Base-by-base conservation (phyloP, 1,140 invertebrate genomes). In the Zelostemma sp. region DNA sequence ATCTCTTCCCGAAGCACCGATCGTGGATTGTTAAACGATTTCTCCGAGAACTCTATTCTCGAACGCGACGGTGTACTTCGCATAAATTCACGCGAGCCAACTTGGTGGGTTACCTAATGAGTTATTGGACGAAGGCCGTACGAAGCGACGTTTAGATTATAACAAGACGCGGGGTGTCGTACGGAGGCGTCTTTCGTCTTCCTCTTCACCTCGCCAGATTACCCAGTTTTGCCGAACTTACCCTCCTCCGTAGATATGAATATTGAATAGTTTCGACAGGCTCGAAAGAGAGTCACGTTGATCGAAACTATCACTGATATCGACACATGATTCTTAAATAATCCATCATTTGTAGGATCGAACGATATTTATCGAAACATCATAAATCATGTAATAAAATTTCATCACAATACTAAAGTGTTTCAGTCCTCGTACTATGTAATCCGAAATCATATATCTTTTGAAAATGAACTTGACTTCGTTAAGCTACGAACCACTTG, bases 1-100 rank as follows among this genome's bases (percentile, higher is more conserved):
- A 9, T 35, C 33, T 35, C 33, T 35, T 35, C 33, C 11, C 33
- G 6, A 1, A 11, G 6, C 33, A 11, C 33, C 33, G 33, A 35
- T 35, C 33, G 33, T n/a, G 33, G 11, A n/a, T n/a, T 9, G 6
- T 35, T 35, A 9, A 35, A 9, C 33, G 33, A 35, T 35, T 35
- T 35, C 33, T 35, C 33, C 33, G 33, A 35, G 33, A 35, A 35
- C 33, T 35, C 33, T 35, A 35, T 35, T 35, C 33, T 35, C 11
- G 33, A 25, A 35, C 33, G 33, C 33, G 33, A 35, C 33, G 11
- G 6, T 35, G 33, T 35, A 35, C 33, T 35, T 35, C 33, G 33
- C 33, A 35, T 35, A 35, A 35, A 35, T 35, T 9, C 33, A n/a
- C 33, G n/a, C 33, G 33, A 35, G 33, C 33, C 33, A 35, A 35